phyloP scores from a whole-genome alignment of 2,888 invertebrate species.

The Tenthredo livida region DNA sequence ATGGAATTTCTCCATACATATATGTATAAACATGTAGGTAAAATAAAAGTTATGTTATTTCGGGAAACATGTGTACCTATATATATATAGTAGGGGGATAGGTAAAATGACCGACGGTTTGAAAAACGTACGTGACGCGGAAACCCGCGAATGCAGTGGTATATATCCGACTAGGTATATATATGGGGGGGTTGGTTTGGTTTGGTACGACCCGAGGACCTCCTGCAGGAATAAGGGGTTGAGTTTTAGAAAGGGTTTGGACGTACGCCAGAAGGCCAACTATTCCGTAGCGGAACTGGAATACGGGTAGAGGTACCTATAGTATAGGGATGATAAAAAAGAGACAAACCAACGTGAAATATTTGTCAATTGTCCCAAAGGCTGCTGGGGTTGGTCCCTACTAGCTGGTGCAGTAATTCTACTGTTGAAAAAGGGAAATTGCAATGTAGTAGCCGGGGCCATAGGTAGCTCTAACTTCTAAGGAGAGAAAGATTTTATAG shows the following conservation, averaged over 20 bases:
- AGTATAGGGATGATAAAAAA: slow-evolving; percentile 28
- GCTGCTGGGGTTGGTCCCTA: not conserved
- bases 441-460: not conserved
- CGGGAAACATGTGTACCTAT: too few relatives aligned
- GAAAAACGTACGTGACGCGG: slow-evolving; percentile 4
- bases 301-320: not conserved
- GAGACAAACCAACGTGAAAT: slow-evolving; percentile 64
- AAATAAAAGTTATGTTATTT: too few relatives aligned
- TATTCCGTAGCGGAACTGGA: slow-evolving; percentile 55
- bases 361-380: slow-evolving; percentile 68
- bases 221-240: not conserved
- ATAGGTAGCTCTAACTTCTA: not conserved
- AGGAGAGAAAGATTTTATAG: not conserved
- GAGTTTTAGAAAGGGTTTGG: slow-evolving; percentile 59
- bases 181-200: not conserved
- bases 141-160: not conserved
- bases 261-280: slow-evolving; percentile 65
- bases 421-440: slow-evolving; percentile 1
- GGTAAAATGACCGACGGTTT: not conserved
- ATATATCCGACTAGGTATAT: not conserved
- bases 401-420: not conserved
- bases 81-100: too few relatives aligned
- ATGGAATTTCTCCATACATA: too few relatives aligned
- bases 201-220: not conserved
- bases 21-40: too few relatives aligned